These are phyloP conservation scores for Cyrtodaria siliqua DNA, from an alignment of 2,888 invertebrate species.

Conservation along the genomic window DNA sequence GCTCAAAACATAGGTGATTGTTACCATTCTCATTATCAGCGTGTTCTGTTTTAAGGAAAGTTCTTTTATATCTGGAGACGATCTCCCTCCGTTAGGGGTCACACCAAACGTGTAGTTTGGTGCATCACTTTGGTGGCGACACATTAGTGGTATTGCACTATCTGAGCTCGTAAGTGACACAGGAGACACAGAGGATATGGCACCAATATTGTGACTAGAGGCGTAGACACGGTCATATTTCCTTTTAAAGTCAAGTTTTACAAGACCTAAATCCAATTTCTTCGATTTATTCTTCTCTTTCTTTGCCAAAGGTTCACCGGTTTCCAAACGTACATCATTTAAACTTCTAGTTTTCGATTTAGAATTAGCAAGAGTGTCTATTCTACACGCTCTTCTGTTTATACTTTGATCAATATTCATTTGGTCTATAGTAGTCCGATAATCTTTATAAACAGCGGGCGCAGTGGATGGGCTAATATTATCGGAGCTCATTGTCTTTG, in stretches of 20 bases:
- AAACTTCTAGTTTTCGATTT: slow-evolving; percentile 4
- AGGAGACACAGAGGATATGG: too few species aligned
- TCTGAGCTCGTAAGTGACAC: neutral
- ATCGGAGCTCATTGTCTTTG: slow-evolving; percentile 29
- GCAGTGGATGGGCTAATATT: slow-evolving; percentile 1
- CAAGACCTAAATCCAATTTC: too few species aligned
- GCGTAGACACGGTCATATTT: too few species aligned
- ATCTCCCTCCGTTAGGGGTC: neutral
- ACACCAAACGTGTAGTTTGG: neutral
- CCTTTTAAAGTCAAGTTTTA: too few species aligned
- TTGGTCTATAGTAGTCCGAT: neutral
- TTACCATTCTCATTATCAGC: slow-evolving; percentile 55
- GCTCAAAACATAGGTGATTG: slow-evolving; percentile 52
- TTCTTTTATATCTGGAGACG: slow-evolving; percentile 38
- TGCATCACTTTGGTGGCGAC: slow-evolving; percentile 14
- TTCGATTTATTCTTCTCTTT: too few species aligned
- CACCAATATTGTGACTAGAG: too few species aligned
- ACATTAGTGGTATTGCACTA: neutral
- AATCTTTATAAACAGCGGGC: too few species aligned
- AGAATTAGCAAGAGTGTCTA: neutral
- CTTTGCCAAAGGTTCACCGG: too few species aligned
- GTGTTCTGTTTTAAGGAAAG: slow-evolving; percentile 51
- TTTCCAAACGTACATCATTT: too few species aligned
- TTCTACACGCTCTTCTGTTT: too few species aligned
- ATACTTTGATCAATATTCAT: neutral